Base-by-base conservation (phyloP, 1,140 invertebrate genomes). In the Archivesica marissinica region DNA sequence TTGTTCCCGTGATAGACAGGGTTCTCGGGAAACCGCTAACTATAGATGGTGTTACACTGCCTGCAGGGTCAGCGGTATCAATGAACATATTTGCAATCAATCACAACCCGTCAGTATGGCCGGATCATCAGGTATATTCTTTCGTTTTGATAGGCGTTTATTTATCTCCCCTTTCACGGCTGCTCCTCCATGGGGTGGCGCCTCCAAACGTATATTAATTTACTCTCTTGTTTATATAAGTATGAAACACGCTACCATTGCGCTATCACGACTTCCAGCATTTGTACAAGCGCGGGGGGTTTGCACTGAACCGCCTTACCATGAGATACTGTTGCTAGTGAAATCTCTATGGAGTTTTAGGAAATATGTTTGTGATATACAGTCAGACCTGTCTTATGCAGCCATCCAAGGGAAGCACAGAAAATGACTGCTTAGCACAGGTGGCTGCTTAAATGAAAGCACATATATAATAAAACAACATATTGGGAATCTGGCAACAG, bases 1-100 rank as follows among this genome's bases (percentile, higher is more conserved):
- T 94, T 3, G 89, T 94, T 25, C 97, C 97, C 0, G 92, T 96
- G 20, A 97, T 97, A 87, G 96, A 96, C 1, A 94, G 97, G 88
- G 93, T 96, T 82, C 88, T 97, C 1, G 95, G 95, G 70, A 94
- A 96, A 89, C 44, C 44, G 6, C 0, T 75, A 0, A 75, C 44
- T 6, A 56, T 75, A 38, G 72, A 56, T 38, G 47, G 30, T 1
- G 72, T 75, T 25, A 75, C 72, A 52, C n/a, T 74, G n/a, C 47
- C 47, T 17, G 15, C 9, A 0, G 52, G 52, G 17, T 23, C 35
- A 28, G 25, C 35, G 6, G 47, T 89, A 0, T 61, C 59, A 61
- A 77, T 89, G 17, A 54, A 66, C 39, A 78, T 92, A 9, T 79
- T 87, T 52, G 47, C 61, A 17, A 68, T 89, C 17, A 88, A 91